Conservation (phyloP, 2,113 vertebrate species). For the Zingel zingel region DNA sequence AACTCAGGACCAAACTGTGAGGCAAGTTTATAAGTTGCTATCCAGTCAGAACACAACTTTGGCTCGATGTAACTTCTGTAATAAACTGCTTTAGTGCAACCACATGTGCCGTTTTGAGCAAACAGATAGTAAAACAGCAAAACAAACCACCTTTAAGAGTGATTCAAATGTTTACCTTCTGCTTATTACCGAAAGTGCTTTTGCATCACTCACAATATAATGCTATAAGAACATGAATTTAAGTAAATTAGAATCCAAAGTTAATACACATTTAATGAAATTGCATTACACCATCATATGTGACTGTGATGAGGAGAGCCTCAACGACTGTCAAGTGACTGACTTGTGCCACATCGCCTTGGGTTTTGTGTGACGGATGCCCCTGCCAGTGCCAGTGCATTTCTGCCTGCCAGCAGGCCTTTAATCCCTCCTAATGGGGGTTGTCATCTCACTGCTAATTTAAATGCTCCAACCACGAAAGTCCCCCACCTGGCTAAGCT, state of each 20-base stretch:
- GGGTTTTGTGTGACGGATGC: constrained; percentile 84
- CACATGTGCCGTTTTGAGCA: background rate
- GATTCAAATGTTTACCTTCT: background rate
- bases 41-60: background rate
- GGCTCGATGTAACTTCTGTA: background rate
- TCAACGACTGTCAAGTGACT: constrained; percentile 71
- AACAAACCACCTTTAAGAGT: background rate
- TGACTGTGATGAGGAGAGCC: constrained; percentile 43
- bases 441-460: constrained; percentile 88
- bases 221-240: background rate
- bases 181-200: background rate
- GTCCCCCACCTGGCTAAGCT: constrained; percentile 84
- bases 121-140: background rate
- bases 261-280: constrained; percentile 11
- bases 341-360: constrained; percentile 82
- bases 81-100: background rate
- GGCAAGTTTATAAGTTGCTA: background rate
- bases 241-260: background rate
- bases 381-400: constrained; percentile 83
- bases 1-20: constrained; percentile 3
- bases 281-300: constrained; percentile 42
- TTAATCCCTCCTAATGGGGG: constrained; percentile 89
- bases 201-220: background rate
- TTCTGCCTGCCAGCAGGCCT: constrained; percentile 84
- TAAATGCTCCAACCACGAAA: constrained; percentile 86